These are phyloP conservation scores for Istiophorus platypterus DNA, from an alignment of 2,113 vertebrate species.

Conservation along the genomic window DNA sequence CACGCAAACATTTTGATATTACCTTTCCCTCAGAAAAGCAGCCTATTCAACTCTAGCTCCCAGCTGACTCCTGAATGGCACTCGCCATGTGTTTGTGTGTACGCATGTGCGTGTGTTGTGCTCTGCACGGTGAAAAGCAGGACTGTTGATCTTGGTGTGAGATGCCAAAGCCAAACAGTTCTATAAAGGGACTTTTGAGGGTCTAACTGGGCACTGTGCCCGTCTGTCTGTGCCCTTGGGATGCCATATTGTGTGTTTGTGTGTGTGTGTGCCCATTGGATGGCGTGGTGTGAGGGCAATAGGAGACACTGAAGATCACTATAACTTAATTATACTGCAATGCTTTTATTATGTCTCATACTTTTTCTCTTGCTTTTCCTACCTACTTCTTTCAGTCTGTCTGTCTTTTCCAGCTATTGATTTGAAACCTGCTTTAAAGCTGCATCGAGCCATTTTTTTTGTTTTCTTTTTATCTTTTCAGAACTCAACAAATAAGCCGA, in stretches of 20 bases:
- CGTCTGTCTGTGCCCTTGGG: conserved; percentile 61
- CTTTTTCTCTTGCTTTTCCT: neutral
- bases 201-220: conserved; percentile 61
- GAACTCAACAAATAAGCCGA: neutral
- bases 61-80: conserved; percentile 45
- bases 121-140: conserved; percentile 59
- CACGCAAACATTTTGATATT: conserved; percentile 70
- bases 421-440: too few species aligned
- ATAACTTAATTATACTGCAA: conserved; percentile 41
- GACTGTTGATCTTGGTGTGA: conserved; percentile 74
- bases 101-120: conserved; percentile 19
- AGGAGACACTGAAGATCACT: conserved; percentile 26
- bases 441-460: neutral
- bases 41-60: conserved; percentile 54
- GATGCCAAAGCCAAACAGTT: conserved; percentile 80
- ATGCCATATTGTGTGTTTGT: conserved; percentile 50
- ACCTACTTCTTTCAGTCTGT: neutral
- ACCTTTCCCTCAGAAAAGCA: conserved; percentile 55
- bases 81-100: neutral
- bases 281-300: conserved; percentile 39
- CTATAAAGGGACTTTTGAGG: conserved; percentile 82
- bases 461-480: neutral
- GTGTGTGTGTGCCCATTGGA: conserved; percentile 11
- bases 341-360: conserved; percentile 43
- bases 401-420: neutral